phyloP scores from a whole-genome alignment of 1,140 invertebrate genomes.

The Drosophila littoralis region DNA sequence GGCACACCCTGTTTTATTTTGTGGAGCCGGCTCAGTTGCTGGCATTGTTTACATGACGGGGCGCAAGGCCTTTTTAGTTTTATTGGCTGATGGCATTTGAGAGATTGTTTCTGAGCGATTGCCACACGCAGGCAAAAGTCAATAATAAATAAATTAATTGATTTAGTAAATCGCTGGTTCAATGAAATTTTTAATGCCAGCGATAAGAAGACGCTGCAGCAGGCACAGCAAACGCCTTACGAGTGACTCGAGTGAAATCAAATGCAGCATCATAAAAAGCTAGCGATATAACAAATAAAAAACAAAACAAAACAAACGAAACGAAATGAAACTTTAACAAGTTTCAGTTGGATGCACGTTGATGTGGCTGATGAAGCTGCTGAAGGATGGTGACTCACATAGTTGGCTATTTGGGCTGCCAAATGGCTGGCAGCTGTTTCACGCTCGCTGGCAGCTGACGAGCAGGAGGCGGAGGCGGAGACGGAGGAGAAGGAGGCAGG shows the following conservation, averaged over 20 bases:
- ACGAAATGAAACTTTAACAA: conserved; percentile 24
- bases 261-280: conserved; percentile 6
- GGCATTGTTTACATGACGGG: conserved; percentile 69
- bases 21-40: conserved; percentile 53
- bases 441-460: conserved; percentile 8
- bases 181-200: conserved; percentile 58
- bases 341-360: conserved; percentile 34
- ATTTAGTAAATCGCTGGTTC: conserved; percentile 62
- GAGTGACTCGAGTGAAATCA: conserved; percentile 20
- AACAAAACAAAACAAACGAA: conserved; percentile 19
- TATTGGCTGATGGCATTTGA: conserved; percentile 47
- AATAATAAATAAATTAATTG: conserved; percentile 79
- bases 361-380: neutral
- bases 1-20: conserved; percentile 58
- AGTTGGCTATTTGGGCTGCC: conserved; percentile 74
- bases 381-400: conserved; percentile 59
- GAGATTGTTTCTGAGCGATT: conserved; percentile 68
- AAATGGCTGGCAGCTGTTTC: conserved; percentile 52
- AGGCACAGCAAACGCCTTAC: neutral
- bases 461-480: neutral
- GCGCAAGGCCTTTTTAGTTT: conserved; percentile 61
- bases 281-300: conserved; percentile 10
- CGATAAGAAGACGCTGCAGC: conserved; percentile 33
- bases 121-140: conserved; percentile 51
- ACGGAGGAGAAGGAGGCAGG: neutral